Evolutionary conservation across 2,113 vertebrate genomes (phyloP).

Genomic region (Noturus placidus): DNA sequence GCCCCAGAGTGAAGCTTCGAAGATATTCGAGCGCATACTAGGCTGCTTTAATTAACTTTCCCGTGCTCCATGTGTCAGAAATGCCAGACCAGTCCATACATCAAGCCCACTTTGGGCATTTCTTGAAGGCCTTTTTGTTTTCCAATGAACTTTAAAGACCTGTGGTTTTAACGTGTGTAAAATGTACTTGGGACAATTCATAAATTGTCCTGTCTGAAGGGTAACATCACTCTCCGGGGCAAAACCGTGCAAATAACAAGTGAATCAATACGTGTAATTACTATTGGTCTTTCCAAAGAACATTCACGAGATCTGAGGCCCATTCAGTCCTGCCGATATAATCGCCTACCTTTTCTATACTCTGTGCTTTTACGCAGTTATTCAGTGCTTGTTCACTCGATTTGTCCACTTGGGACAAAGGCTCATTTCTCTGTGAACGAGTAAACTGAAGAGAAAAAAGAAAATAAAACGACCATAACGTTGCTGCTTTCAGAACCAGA

Average conservation of each 20-base stretch:
- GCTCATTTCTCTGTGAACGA: neutral
- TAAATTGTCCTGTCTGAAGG: neutral
- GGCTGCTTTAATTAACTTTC: neutral
- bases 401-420: neutral
- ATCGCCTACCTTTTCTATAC: neutral
- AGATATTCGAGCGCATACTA: neutral
- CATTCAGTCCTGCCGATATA: neutral
- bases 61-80: neutral
- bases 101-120: too few species aligned
- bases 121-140: neutral
- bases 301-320: neutral
- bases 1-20: neutral
- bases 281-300: slow-evolving; percentile 22
- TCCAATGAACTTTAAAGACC: neutral
- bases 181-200: neutral
- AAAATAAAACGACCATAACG: neutral
- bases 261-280: slow-evolving; percentile 42
- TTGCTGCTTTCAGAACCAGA: neutral
- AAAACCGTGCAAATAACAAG: slow-evolving; percentile 31
- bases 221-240: neutral
- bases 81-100: neutral
- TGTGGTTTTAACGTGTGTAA: neutral
- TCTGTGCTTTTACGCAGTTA: neutral
- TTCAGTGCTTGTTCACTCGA: neutral
- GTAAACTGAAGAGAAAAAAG: neutral